These are phyloP conservation scores for Platysternon megacephalum DNA, from an alignment of 2,113 vertebrate genomes.

Conservation along the genomic window DNA sequence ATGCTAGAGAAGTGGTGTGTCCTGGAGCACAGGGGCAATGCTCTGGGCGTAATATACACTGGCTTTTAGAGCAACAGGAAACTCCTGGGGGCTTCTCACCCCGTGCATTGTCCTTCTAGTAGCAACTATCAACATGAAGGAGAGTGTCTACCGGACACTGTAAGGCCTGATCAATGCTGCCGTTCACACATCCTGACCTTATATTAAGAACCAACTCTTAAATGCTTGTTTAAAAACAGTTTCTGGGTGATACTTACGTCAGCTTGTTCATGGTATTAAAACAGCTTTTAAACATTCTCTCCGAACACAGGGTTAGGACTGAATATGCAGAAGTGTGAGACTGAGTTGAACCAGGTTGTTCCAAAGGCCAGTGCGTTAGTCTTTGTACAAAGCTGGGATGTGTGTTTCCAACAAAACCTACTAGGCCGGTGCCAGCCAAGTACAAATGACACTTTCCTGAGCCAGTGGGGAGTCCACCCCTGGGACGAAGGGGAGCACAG, in stretches of 20 bases:
- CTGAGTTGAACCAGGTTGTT: rapidly evolving
- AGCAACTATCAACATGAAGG: too few relatives aligned
- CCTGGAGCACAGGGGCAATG: background rate
- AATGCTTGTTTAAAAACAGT: background rate
- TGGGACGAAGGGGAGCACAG: background rate
- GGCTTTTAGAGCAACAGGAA: background rate
- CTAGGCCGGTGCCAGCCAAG: background rate
- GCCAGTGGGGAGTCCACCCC: background rate
- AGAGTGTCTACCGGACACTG: background rate
- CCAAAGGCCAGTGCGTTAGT: background rate
- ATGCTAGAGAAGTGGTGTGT: background rate
- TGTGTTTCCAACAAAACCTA: background rate
- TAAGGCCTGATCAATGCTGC: background rate
- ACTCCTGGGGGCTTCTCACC: background rate
- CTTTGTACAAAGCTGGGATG: background rate
- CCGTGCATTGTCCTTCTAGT: background rate
- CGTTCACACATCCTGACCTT: background rate
- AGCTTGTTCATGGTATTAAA: too few relatives aligned
- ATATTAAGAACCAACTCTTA: background rate
- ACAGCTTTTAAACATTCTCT: background rate
- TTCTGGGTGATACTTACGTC: background rate
- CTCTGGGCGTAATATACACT: background rate
- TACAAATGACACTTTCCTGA: background rate
- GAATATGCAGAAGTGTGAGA: background rate
- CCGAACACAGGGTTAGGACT: rapidly evolving